Evolutionary conservation across 1,140 invertebrate genomes (phyloP).

Genomic region (Aporrectodea caliginosa): DNA sequence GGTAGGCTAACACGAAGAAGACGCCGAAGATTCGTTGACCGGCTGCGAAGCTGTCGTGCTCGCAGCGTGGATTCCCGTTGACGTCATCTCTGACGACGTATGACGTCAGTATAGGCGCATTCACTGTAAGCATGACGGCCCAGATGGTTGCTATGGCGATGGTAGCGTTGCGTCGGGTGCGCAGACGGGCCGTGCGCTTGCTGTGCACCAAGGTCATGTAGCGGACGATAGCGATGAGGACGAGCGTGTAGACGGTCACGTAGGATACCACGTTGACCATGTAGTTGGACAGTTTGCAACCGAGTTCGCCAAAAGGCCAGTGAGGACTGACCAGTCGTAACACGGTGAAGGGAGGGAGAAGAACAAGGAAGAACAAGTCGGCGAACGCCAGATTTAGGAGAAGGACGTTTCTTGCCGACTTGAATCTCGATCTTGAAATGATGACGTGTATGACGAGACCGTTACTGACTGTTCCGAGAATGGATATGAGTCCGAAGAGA

Average conservation of each 20-base stretch:
- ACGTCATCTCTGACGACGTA: neutral
- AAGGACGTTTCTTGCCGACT: constrained; percentile 66
- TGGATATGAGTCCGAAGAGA: constrained; percentile 30
- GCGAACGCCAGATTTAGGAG: constrained; percentile 69
- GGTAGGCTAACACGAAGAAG: constrained; percentile 25
- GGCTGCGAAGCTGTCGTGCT: neutral
- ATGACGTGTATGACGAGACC: constrained; percentile 59
- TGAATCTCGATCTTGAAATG: constrained; percentile 54
- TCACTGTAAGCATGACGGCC: constrained; percentile 13
- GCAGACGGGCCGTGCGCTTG: constrained; percentile 15
- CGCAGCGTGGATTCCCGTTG: neutral
- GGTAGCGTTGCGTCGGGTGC: constrained; percentile 9
- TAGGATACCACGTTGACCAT: constrained; percentile 71
- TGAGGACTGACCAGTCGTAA: constrained; percentile 6
- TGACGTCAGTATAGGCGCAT: constrained; percentile 11
- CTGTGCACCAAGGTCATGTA: constrained; percentile 31
- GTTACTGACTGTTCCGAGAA: constrained; percentile 59
- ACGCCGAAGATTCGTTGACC: constrained; percentile 14
- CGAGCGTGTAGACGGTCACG: constrained; percentile 81
- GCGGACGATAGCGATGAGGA: constrained; percentile 85
- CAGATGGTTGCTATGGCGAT: constrained; percentile 18
- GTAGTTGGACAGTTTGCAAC: constrained; percentile 29
- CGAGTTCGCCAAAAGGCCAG: constrained; percentile 23
- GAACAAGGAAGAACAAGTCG: constrained; percentile 60
- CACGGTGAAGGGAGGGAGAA: constrained; percentile 27